These are phyloP conservation scores for Apodemia zela DNA, from an alignment of 2,888 invertebrate species.

Conservation along the genomic window DNA sequence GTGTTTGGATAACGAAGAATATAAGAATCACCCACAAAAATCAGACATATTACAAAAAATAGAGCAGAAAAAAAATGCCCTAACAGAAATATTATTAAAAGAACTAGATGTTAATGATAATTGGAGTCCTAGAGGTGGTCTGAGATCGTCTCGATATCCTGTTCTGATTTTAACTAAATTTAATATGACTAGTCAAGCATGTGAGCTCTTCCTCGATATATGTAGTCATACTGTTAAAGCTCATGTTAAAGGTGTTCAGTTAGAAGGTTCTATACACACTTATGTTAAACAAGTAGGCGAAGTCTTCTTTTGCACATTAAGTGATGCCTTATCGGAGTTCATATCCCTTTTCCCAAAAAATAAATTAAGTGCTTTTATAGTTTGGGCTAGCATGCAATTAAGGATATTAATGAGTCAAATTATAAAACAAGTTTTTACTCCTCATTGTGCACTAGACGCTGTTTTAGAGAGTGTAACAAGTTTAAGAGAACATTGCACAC, in stretches of 20 bases:
- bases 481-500: slow-evolving; percentile 85
- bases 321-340: slow-evolving; percentile 83
- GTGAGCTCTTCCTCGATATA: slow-evolving; percentile 89
- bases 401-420: slow-evolving; percentile 89
- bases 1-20: slow-evolving; percentile 60
- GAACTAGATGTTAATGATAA: slow-evolving; percentile 94
- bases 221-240: slow-evolving; percentile 91
- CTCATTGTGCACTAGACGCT: slow-evolving; percentile 90
- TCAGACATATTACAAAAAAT: slow-evolving; percentile 77
- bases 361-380: slow-evolving; percentile 84
- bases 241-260: slow-evolving; percentile 88
- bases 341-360: slow-evolving; percentile 88
- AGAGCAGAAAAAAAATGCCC: slow-evolving; percentile 85
- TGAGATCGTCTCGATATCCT: slow-evolving; percentile 91
- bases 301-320: slow-evolving; percentile 91
- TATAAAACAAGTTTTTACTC: slow-evolving; percentile 93
- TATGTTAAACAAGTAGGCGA: slow-evolving; percentile 91
- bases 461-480: slow-evolving; percentile 92
- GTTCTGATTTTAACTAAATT: slow-evolving; percentile 91
- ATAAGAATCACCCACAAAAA: slow-evolving; percentile 59
- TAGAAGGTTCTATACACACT: slow-evolving; percentile 88
- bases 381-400: slow-evolving; percentile 94
- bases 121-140: slow-evolving; percentile 93
- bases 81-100: slow-evolving; percentile 93
- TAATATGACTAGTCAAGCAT: slow-evolving; percentile 84